These are phyloP conservation scores for Arrhopalites spinosus DNA, from an alignment of 2,888 invertebrate species.

Conservation along the genomic window DNA sequence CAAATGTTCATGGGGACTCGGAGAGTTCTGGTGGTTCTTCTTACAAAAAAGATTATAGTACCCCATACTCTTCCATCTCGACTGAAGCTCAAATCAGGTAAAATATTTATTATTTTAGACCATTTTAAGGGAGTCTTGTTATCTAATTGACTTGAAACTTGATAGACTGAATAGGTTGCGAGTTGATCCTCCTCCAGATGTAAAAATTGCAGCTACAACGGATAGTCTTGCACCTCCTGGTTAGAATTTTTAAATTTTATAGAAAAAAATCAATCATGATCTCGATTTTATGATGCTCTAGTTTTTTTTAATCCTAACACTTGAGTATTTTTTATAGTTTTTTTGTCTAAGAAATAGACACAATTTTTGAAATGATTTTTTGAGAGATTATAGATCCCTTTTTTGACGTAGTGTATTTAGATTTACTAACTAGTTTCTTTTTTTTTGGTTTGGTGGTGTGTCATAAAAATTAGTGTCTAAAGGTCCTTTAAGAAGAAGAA, in stretches of 20 bases:
- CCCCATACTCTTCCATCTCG: conserved; percentile 56
- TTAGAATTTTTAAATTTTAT: background rate
- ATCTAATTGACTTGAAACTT: background rate
- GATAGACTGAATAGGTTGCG: conserved; percentile 36
- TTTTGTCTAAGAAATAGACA: too few relatives aligned
- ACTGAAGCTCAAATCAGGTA: conserved; percentile 55
- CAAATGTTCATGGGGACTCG: background rate
- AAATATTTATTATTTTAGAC: background rate
- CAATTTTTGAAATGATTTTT: too few relatives aligned
- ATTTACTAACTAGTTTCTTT: background rate
- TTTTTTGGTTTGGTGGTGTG: conserved; percentile 3
- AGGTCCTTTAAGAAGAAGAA: conserved; percentile 47
- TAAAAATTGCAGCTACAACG: conserved; percentile 29
- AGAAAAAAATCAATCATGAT: too few relatives aligned
- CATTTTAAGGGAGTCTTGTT: background rate
- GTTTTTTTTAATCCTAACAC: background rate
- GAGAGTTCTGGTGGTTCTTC: background rate
- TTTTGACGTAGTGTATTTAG: too few relatives aligned
- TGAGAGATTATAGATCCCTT: too few relatives aligned
- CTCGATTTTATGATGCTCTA: background rate
- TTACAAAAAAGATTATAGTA: conserved; percentile 50
- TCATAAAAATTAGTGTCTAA: conserved; percentile 25
- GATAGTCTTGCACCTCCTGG: conserved; percentile 21
- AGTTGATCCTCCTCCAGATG: conserved; percentile 12
- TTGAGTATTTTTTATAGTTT: background rate